These are phyloP conservation scores for Darwinula stevensoni DNA, from an alignment of 2,888 invertebrate genomes.

Conservation along the genomic window DNA sequence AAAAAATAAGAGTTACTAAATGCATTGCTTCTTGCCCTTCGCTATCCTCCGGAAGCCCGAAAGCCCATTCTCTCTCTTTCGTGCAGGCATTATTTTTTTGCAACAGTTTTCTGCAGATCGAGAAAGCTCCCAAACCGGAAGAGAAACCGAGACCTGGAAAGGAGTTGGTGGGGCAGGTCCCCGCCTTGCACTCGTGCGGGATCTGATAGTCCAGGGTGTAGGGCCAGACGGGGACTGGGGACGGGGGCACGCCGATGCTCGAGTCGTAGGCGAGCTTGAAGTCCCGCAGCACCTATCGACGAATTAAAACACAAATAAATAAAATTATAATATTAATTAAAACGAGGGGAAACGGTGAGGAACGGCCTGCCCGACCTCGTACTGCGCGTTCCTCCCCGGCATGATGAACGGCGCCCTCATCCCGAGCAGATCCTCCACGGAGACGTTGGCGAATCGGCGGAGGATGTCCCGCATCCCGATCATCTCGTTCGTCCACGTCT, in stretches of 20 bases:
- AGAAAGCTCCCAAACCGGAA: too few relatives aligned
- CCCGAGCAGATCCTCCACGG: slow-evolving; percentile 49
- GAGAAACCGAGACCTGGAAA: slow-evolving; percentile 37
- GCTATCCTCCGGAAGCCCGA: too few relatives aligned
- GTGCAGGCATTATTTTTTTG: too few relatives aligned
- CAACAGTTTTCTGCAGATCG: too few relatives aligned
- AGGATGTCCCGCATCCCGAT: slow-evolving; percentile 73
- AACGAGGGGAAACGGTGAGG: too few relatives aligned
- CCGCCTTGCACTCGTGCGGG: slow-evolving; percentile 69
- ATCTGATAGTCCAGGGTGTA: slow-evolving; percentile 80
- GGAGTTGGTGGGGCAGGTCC: slow-evolving; percentile 61
- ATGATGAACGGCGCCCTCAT: slow-evolving; percentile 66
- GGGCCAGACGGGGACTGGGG: slow-evolving; percentile 59
- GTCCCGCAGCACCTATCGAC: slow-evolving; percentile 49
- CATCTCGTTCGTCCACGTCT: slow-evolving; percentile 81
- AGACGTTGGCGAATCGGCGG: slow-evolving; percentile 46
- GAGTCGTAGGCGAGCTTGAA: slow-evolving; percentile 79
- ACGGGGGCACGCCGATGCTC: slow-evolving; percentile 55
- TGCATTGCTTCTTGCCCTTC: too few relatives aligned
- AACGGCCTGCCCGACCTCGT: slow-evolving; percentile 50
- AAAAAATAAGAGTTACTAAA: too few relatives aligned
- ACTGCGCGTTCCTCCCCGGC: slow-evolving; percentile 73
- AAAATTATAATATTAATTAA: not conserved
- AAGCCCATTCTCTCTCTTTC: too few relatives aligned
- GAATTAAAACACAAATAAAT: slow-evolving; percentile 3